Conservation (phyloP, 2,113 vertebrate species). For the Dendropsophus ebraccatus region DNA sequence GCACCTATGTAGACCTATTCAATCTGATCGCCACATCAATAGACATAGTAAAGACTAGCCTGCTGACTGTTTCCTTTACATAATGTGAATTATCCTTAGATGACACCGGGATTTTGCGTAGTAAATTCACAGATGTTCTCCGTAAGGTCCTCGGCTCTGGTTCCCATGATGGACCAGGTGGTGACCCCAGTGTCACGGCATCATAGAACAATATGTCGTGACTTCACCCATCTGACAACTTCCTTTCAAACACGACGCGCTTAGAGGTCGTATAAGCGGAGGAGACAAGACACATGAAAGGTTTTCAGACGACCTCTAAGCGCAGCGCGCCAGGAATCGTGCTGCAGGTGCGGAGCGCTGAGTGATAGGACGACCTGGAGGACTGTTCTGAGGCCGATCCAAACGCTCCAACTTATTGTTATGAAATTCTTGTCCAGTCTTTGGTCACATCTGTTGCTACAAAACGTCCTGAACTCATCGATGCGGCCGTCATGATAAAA, state of each 20-base stretch:
- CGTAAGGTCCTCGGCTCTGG: constrained; percentile 9
- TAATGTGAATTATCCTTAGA: constrained; percentile 31
- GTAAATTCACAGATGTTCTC: constrained; percentile 21
- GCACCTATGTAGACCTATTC: too few relatives aligned
- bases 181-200: not conserved
- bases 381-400: not conserved
- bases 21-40: too few relatives aligned
- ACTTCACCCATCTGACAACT: constrained; percentile 24
- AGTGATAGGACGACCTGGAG: not conserved
- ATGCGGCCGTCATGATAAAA: not conserved
- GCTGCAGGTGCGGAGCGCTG: constrained; percentile 26
- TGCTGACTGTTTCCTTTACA: too few relatives aligned
- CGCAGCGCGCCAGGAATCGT: not conserved
- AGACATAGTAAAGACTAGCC: too few relatives aligned
- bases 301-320: not conserved
- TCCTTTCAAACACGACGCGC: constrained; percentile 6
- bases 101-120: not conserved
- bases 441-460: not conserved
- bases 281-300: constrained; percentile 27
- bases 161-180: constrained; percentile 41
- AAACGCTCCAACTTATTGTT: not conserved
- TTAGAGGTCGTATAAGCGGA: constrained; percentile 31
- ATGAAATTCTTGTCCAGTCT: not conserved
- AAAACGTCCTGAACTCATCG: not conserved
- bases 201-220: not conserved